phyloP scores from a whole-genome alignment of 2,797 vertebrate species.

The Platalea minor region DNA sequence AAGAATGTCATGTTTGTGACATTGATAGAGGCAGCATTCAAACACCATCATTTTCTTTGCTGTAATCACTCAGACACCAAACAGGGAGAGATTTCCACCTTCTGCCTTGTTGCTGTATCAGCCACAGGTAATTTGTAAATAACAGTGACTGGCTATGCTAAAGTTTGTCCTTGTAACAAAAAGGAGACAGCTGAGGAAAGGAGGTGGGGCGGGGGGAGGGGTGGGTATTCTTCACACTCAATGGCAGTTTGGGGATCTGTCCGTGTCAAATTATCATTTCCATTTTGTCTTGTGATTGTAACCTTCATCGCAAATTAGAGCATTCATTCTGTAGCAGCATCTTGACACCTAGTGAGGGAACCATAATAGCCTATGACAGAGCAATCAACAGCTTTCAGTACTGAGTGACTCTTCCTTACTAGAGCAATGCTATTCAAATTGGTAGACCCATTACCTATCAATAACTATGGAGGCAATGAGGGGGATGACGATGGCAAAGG shows the following conservation, averaged over 20 bases:
- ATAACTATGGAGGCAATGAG: background rate
- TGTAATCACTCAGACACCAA: background rate
- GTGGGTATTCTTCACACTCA: background rate
- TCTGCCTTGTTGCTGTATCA: background rate
- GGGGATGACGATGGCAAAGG: accelerated
- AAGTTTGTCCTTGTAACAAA: conserved; percentile 3
- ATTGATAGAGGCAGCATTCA: background rate
- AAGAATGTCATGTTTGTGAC: background rate
- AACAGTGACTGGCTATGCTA: background rate
- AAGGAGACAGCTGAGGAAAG: background rate
- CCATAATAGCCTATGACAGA: background rate
- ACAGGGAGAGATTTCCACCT: background rate
- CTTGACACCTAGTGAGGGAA: background rate
- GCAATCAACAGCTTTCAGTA: background rate
- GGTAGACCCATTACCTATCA: background rate
- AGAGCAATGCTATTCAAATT: background rate
- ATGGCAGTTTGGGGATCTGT: background rate
- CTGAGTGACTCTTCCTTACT: background rate
- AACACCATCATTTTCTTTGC: background rate
- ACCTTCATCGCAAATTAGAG: background rate
- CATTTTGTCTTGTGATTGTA: background rate
- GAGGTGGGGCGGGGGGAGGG: background rate
- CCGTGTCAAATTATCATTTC: background rate
- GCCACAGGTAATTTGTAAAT: conserved; percentile 29
- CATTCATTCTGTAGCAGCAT: background rate